phyloP scores from a whole-genome alignment of 2,113 vertebrate genomes.

The Kryptolebias marmoratus region DNA sequence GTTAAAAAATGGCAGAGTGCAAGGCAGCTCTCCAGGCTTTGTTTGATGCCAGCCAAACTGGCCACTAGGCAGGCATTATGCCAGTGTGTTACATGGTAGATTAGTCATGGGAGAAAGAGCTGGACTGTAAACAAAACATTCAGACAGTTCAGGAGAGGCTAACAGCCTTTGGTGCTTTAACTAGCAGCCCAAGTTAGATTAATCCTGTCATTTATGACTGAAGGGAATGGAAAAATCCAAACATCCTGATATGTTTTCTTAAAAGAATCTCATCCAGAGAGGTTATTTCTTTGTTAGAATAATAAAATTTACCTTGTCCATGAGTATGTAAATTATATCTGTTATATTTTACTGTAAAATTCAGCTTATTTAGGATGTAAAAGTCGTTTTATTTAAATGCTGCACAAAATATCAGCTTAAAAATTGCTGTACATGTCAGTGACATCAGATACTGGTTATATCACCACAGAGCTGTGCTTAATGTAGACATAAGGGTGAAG shows the following conservation, averaged over 20 bases:
- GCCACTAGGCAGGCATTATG: neutral
- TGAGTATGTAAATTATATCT: neutral
- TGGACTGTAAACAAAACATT: neutral
- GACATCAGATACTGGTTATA: neutral
- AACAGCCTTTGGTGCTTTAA: neutral
- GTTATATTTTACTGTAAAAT: neutral
- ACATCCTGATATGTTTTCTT: neutral
- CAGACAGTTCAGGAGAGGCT: neutral
- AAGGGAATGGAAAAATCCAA: neutral
- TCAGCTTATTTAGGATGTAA: too few relatives aligned
- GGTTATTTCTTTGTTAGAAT: neutral
- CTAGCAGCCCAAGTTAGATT: neutral
- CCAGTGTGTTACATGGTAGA: slow-evolving; percentile 2
- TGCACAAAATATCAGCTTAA: neutral
- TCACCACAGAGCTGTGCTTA: neutral
- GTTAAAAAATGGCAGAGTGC: neutral
- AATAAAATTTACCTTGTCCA: neutral
- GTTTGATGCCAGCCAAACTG: neutral
- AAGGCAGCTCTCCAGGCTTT: neutral
- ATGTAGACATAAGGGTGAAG: too few relatives aligned
- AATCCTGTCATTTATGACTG: neutral
- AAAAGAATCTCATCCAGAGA: neutral
- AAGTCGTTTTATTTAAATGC: neutral
- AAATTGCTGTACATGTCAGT: neutral
- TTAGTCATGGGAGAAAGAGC: slow-evolving; percentile 4